Evolutionary conservation across 2,888 invertebrate genomes (phyloP).

Genomic region (Hetaerina titia): DNA sequence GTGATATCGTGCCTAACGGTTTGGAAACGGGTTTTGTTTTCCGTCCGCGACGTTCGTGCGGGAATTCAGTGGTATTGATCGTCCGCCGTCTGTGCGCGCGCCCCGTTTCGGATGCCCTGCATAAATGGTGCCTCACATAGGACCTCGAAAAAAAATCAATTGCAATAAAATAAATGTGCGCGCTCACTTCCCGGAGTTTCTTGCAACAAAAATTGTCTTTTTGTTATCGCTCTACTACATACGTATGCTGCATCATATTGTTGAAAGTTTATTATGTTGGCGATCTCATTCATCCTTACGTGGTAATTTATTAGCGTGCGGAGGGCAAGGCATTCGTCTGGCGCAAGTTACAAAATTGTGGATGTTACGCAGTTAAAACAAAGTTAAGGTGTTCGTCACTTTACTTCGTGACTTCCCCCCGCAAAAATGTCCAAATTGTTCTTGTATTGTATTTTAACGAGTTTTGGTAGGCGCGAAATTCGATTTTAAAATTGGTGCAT

Average conservation of each 20-base stretch:
- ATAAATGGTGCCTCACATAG: background rate
- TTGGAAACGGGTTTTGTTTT: background rate
- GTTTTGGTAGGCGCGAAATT: no score
- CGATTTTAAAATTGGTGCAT: no score
- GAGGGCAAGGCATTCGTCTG: background rate
- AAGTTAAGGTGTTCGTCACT: background rate
- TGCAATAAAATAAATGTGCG: background rate
- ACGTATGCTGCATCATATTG: background rate
- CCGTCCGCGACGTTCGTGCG: constrained; percentile 5
- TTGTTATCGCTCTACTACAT: background rate
- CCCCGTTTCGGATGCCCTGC: background rate
- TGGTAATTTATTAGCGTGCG: background rate
- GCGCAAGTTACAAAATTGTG: background rate
- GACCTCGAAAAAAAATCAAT: background rate
- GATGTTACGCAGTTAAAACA: background rate
- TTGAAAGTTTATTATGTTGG: background rate
- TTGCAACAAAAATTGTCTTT: background rate
- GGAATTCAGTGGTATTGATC: background rate
- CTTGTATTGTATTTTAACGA: no score
- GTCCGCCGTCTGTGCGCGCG: background rate
- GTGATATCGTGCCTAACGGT: background rate
- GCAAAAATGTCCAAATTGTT: background rate
- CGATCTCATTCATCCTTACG: background rate
- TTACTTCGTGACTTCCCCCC: background rate
- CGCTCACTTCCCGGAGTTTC: background rate